Evolutionary conservation across 2,797 vertebrate genomes (phyloP).

Genomic region (Pyrocephalus nanus): DNA sequence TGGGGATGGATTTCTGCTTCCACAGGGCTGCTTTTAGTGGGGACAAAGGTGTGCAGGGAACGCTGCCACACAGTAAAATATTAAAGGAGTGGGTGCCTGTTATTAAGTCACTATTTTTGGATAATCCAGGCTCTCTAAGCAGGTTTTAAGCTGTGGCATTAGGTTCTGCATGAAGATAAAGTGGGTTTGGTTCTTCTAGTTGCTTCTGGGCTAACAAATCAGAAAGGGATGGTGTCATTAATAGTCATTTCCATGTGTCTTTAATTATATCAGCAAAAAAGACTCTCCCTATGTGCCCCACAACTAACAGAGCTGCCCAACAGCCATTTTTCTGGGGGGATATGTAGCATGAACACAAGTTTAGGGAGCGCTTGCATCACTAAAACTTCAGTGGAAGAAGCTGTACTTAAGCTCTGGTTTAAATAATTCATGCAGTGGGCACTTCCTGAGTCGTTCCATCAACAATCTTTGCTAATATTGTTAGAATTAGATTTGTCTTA

Average conservation of each 20-base stretch:
- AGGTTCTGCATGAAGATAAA: background rate
- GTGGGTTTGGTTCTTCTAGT: background rate
- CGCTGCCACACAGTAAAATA: rapidly evolving
- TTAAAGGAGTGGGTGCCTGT: rapidly evolving
- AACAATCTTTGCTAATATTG: background rate
- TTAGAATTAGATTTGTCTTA: background rate
- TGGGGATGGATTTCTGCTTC: background rate
- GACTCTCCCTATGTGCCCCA: background rate
- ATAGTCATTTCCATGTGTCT: background rate
- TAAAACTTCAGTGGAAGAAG: rapidly evolving
- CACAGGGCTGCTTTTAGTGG: background rate
- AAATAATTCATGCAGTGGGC: rapidly evolving
- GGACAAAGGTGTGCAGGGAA: background rate
- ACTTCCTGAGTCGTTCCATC: background rate
- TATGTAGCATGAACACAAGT: background rate
- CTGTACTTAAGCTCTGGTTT: background rate
- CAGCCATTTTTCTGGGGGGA: background rate
- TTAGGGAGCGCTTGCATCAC: rapidly evolving
- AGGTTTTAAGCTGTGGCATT: background rate
- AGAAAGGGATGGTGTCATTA: background rate
- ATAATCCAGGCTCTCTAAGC: background rate
- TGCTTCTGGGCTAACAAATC: background rate
- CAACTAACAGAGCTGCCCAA: background rate
- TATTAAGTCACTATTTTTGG: background rate
- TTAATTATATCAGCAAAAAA: background rate